Evolutionary conservation across 2,797 vertebrate species (phyloP).

Genomic region (Melanotaenia boesemani): DNA sequence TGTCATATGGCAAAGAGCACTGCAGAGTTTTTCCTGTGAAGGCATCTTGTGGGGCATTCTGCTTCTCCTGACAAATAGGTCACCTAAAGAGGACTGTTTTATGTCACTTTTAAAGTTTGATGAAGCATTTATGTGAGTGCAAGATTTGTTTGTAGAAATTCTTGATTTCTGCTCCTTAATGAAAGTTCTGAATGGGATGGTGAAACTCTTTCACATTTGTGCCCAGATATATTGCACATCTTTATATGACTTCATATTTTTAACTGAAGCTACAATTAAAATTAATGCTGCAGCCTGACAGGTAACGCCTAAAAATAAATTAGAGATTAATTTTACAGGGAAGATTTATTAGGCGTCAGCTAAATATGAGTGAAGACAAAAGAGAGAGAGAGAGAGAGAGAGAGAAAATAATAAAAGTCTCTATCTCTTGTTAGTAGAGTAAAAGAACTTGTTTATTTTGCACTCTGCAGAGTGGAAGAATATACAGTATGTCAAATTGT

Average conservation of each 20-base stretch:
- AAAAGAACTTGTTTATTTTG: not conserved
- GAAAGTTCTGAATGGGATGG: not conserved
- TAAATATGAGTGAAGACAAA: not conserved
- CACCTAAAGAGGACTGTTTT: constrained; percentile 65
- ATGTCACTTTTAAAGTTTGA: constrained; percentile 42
- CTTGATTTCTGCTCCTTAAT: constrained; percentile 12
- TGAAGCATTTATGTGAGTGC: constrained; percentile 20
- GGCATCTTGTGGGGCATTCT: constrained; percentile 77
- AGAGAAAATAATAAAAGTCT: not conserved
- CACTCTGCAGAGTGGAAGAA: not conserved
- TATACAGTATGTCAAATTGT: too few relatives aligned
- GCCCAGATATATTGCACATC: not conserved
- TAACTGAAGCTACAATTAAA: not conserved
- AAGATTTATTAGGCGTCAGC: not conserved
- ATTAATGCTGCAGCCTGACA: not conserved
- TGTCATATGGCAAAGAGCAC: constrained; percentile 91
- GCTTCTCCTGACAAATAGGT: constrained; percentile 78
- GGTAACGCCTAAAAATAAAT: not conserved
- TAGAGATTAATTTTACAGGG: not conserved
- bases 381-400: not conserved
- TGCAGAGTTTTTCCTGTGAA: constrained; percentile 83
- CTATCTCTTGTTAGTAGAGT: not conserved
- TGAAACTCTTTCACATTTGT: not conserved
- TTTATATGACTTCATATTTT: not conserved
- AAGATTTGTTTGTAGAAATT: not conserved